Evolutionary conservation across 2,888 invertebrate genomes (phyloP).

Genomic region (Agapetus fuscipes): DNA sequence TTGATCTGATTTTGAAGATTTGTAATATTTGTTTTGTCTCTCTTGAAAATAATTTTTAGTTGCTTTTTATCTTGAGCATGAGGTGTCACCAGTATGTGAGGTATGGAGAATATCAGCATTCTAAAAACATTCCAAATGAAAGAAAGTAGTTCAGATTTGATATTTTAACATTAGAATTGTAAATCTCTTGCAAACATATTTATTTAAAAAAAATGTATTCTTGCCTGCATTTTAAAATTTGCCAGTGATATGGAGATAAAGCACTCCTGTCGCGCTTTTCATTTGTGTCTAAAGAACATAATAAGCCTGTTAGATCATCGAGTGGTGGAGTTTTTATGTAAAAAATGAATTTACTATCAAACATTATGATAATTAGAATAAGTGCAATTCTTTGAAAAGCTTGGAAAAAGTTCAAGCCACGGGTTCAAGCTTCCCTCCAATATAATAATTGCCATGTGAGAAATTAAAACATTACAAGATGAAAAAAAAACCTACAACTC

Average conservation of each 20-base stretch:
- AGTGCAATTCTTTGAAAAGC: too few relatives aligned
- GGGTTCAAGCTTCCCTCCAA: too few relatives aligned
- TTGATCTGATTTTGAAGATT: constrained; percentile 3
- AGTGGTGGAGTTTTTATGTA: constrained; percentile 4
- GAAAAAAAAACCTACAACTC: too few relatives aligned
- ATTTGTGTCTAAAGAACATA: constrained; percentile 6
- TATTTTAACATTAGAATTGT: too few relatives aligned
- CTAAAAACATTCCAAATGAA: constrained; percentile 6
- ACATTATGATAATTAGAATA: too few relatives aligned
- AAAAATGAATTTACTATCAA: constrained; percentile 3
- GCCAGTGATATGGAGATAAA: constrained; percentile 10
- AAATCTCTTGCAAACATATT: too few relatives aligned
- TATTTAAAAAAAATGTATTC: too few relatives aligned
- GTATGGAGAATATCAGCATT: constrained; percentile 11
- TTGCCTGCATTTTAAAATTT: constrained; percentile 15
- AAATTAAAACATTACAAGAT: too few relatives aligned
- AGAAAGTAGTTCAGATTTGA: too few relatives aligned
- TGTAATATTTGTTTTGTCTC: constrained; percentile 3
- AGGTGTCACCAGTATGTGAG: constrained; percentile 7
- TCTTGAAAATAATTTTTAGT: constrained; percentile 9
- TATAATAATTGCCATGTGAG: too few relatives aligned
- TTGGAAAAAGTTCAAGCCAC: too few relatives aligned
- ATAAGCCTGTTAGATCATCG: constrained; percentile 5
- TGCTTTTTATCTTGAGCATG: neutral
- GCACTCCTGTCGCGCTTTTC: constrained; percentile 10